A percentile compares a stretch with the other conserved stretches of the same genome.
Evolutionary conservation across 2,797 vertebrate genomes (phyloP).

Genomic region (Taenioides sp.): DNA sequence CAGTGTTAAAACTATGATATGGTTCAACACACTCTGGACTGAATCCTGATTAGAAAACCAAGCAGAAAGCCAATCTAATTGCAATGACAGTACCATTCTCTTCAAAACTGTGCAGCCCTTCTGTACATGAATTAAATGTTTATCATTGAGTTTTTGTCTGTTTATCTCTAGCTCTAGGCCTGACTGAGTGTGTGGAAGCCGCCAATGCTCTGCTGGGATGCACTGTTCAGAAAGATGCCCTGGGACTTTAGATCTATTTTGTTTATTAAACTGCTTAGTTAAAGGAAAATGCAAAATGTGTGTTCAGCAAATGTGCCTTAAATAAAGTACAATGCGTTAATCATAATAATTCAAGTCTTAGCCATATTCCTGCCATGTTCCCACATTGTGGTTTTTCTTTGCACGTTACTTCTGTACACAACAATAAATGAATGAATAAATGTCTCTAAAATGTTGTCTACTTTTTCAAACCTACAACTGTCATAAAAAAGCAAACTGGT

Average conservation of each 20-base stretch:
- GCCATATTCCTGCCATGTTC: not conserved
- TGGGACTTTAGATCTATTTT: conserved; percentile 16
- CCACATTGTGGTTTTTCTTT: not conserved
- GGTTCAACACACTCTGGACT: no score
- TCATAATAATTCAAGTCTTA: no score
- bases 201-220: conserved; percentile 56
- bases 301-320: not conserved
- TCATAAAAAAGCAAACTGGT: no score
- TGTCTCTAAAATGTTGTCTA: not conserved
- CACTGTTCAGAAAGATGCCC: conserved; percentile 34
- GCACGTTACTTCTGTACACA: not conserved
- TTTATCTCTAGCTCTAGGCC: conserved; percentile 33
- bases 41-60: no score
- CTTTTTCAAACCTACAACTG: no score
- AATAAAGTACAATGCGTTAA: not conserved
- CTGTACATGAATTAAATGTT: not conserved
- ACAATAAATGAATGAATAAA: not conserved
- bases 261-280: not conserved
- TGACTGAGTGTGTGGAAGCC: conserved; percentile 53
- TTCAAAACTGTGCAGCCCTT: not conserved
- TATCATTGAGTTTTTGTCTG: not conserved
- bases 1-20: no score
- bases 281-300: not conserved
- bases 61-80: no score
- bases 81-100: no score